phyloP scores from a whole-genome alignment of 2,113 vertebrate genomes.

The Pelvicachromis taeniatus region DNA sequence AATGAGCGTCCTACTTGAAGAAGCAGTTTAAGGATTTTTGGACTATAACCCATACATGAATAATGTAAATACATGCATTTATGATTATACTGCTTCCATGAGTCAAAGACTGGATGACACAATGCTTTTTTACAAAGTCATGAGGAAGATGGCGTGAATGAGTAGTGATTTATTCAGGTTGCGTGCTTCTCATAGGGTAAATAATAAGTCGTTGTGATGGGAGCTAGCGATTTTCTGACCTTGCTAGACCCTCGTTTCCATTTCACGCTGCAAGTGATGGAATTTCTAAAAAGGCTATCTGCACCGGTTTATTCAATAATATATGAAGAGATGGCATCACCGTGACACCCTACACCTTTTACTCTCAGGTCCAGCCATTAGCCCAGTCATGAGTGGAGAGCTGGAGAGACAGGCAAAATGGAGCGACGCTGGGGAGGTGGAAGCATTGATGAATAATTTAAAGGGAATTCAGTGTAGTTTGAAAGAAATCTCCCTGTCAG shows the following conservation, averaged over 20 bases:
- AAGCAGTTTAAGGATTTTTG: not conserved
- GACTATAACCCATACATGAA: not conserved
- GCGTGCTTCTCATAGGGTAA: not conserved
- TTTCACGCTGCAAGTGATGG: conserved; percentile 7
- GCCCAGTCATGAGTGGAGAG: conserved; percentile 19
- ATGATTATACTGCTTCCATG: not conserved
- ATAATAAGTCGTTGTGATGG: not conserved
- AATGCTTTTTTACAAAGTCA: not conserved
- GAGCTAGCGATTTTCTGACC: not conserved
- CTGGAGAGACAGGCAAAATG: conserved; percentile 22
- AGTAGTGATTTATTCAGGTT: not conserved
- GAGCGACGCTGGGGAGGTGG: conserved; percentile 20
- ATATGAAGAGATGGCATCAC: conserved; percentile 44
- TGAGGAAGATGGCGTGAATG: not conserved
- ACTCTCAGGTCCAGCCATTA: conserved; percentile 23
- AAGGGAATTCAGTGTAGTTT: conserved; percentile 30
- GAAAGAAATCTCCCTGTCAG: conserved; percentile 11
- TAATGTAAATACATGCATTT: not conserved
- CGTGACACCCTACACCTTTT: conserved; percentile 58
- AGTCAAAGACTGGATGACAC: not conserved
- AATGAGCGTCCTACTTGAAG: not conserved
- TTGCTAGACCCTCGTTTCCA: not conserved
- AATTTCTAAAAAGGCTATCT: conserved; percentile 45
- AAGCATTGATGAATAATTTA: conserved; percentile 65
- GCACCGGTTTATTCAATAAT: conserved; percentile 59